Percentiles rank a stretch among this genome's conserved stretches.
phyloP scores from a whole-genome alignment of 2,797 vertebrate genomes.

The Echiichthys vipera region DNA sequence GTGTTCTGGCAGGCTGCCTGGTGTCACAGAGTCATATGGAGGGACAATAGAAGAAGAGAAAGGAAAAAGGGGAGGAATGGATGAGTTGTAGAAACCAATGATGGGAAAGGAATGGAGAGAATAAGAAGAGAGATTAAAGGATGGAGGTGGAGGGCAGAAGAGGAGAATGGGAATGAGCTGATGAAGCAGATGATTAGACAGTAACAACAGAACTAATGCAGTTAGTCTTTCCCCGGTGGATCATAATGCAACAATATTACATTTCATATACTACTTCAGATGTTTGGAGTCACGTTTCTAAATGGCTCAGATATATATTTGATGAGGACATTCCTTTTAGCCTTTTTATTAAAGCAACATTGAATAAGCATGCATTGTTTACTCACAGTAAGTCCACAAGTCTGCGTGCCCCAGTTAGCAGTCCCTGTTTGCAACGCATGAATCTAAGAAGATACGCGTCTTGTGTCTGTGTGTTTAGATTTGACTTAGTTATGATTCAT shows the following conservation, averaged over 20 bases:
- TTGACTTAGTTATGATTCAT: neutral
- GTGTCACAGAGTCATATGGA: conserved; percentile 68
- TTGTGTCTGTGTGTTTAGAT: neutral
- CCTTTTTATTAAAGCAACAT: conserved; percentile 32
- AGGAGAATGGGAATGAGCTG: conserved; percentile 47
- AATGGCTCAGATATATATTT: conserved; percentile 34
- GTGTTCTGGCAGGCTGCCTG: conserved; percentile 74
- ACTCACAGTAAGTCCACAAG: neutral
- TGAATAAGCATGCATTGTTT: conserved; percentile 4
- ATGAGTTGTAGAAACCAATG: conserved; percentile 27
- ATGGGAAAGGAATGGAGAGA: conserved; percentile 32
- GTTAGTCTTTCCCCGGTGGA: conserved; percentile 51
- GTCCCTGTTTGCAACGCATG: neutral
- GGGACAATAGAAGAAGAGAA: conserved; percentile 52
- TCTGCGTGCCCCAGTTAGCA: neutral
- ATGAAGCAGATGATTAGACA: conserved; percentile 52
- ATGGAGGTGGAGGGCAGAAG: conserved; percentile 3
- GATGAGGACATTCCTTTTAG: conserved; percentile 41
- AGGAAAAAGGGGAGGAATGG: conserved; percentile 16
- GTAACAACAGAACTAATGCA: conserved; percentile 54
- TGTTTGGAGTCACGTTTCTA: conserved; percentile 46
- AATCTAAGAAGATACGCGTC: neutral
- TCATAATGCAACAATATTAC: conserved; percentile 51
- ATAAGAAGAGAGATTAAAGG: conserved; percentile 26
- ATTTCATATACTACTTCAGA: conserved; percentile 47